Evolutionary conservation across 2,113 vertebrate species (phyloP), one percentile per base, ranked within the genome.

Genomic region (Burhinus bistriatus): DNA sequence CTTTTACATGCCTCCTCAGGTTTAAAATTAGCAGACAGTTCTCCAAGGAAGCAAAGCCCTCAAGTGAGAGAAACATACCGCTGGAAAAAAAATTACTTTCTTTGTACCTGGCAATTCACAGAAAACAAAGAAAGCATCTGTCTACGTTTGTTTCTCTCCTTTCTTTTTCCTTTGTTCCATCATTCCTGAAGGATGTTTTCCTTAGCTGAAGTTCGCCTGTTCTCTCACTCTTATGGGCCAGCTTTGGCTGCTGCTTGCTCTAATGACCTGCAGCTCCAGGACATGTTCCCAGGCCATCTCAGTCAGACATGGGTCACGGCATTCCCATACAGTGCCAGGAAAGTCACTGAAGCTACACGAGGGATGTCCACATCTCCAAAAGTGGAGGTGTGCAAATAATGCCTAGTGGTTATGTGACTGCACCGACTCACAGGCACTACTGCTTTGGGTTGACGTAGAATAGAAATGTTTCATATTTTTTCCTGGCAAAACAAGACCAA

Each of bases 21-120:
- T 70, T 69, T 93, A 83, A 89, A 91, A 93, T 94, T 70, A 91
- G 91, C 93, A 95, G 64, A 27, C 21, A 78, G 12, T 62, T 95
- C 42, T 89, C 58, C 47, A 12, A 79, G 91, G 17, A 65, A 87
- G 59, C 57, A 93, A 89, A 81, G 52, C 23, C 58, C 36, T 78
- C 6, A 2, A 86, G 49, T 73, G 54, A 90, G 51, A 92, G 42
- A 87, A 91, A 85, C 2, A 30, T 20, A 51, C 55, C 5, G 1
- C 52, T 51, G 89, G 85, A 30, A 22, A 13, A 34, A 51, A 51
- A 26, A 8, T 4, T 1, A 55, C 34, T 72, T 78, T 29, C 34
- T 95, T 83, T 27, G 6, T 26, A 29, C 44, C 44, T 94, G 79
- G 61, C 18, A 73, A 77, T 11, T 44, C 65, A 34, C 71, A 70